Conservation (phyloP, 2,888 invertebrate species). For the Leptinotarsa rubiginosa region DNA sequence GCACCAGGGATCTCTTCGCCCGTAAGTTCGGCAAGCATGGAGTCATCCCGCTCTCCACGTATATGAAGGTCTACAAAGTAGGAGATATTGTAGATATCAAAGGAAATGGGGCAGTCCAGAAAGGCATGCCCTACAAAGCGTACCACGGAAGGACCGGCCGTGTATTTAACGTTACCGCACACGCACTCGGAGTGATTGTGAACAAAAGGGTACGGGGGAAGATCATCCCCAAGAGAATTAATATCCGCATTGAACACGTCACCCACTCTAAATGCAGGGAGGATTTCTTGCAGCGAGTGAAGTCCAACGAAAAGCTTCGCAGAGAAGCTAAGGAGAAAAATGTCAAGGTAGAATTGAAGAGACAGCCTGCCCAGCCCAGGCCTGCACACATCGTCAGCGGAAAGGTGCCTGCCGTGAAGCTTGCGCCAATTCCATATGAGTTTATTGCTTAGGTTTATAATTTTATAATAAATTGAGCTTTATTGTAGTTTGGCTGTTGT, state of each 20-base stretch:
- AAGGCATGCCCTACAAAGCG: slow-evolving; percentile 99
- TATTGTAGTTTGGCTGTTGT: too few relatives aligned
- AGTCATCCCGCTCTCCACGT: slow-evolving; percentile 94
- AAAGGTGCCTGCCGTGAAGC: slow-evolving; percentile 80
- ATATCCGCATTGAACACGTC: slow-evolving; percentile 97
- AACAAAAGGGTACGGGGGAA: slow-evolving; percentile 97
- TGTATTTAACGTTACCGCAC: slow-evolving; percentile 97
- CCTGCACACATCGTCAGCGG: slow-evolving; percentile 89
- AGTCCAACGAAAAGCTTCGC: slow-evolving; percentile 88
- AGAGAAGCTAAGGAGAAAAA: slow-evolving; percentile 88
- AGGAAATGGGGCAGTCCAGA: slow-evolving; percentile 99
- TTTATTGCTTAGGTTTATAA: slow-evolving; percentile 79
- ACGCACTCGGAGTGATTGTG: slow-evolving; percentile 97
- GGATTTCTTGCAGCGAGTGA: slow-evolving; percentile 95
- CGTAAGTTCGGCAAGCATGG: slow-evolving; percentile 96
- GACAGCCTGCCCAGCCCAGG: slow-evolving; percentile 89
- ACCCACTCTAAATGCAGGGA: slow-evolving; percentile 97
- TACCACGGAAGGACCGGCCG: slow-evolving; percentile 99
- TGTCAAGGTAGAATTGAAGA: slow-evolving; percentile 76
- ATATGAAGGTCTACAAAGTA: slow-evolving; percentile 97
- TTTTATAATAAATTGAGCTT: too few relatives aligned
- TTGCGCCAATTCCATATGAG: slow-evolving; percentile 97
- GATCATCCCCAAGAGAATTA: slow-evolving; percentile 95
- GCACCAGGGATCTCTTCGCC: slow-evolving; percentile 98
- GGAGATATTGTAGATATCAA: slow-evolving; percentile 99